Evolutionary conservation across 1,140 invertebrate species (phyloP).

Genomic region (Tenebrio molitor): DNA sequence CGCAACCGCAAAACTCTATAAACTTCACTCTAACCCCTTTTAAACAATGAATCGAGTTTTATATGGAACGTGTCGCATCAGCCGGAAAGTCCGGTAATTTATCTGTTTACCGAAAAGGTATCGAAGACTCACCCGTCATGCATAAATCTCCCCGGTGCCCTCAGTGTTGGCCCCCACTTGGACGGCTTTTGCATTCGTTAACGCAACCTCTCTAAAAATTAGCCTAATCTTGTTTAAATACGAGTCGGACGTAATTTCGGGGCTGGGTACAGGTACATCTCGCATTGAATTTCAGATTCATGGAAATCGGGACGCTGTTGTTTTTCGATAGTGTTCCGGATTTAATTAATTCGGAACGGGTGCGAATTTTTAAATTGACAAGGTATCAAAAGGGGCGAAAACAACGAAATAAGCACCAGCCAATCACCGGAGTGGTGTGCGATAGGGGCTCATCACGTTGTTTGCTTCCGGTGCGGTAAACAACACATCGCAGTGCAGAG

Average conservation of each 20-base stretch:
- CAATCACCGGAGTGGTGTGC: constrained; percentile 25
- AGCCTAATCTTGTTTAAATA: constrained; percentile 57
- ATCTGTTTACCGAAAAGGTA: constrained; percentile 3
- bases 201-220: constrained; percentile 50
- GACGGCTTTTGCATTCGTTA: no score
- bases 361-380: no score
- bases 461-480: constrained; percentile 38
- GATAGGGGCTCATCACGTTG: constrained; percentile 39
- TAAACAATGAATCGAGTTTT: constrained; percentile 42
- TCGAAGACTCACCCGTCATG: no score
- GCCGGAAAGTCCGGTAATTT: no score
- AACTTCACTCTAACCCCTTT: constrained; percentile 41
- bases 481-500: constrained; percentile 37
- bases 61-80: constrained; percentile 8
- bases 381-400: neutral
- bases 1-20: constrained; percentile 38
- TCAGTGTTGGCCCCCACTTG: no score
- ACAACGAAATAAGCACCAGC: constrained; percentile 38
- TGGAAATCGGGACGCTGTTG: constrained; percentile 47
- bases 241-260: constrained; percentile 51
- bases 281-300: constrained; percentile 56
- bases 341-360: no score
- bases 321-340: no score
- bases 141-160: no score
- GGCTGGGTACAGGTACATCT: constrained; percentile 52